Percentiles rank a stretch among this genome's conserved stretches.
phyloP scores from a whole-genome alignment of 2,888 invertebrate genomes.

The Cordilura impudica region DNA sequence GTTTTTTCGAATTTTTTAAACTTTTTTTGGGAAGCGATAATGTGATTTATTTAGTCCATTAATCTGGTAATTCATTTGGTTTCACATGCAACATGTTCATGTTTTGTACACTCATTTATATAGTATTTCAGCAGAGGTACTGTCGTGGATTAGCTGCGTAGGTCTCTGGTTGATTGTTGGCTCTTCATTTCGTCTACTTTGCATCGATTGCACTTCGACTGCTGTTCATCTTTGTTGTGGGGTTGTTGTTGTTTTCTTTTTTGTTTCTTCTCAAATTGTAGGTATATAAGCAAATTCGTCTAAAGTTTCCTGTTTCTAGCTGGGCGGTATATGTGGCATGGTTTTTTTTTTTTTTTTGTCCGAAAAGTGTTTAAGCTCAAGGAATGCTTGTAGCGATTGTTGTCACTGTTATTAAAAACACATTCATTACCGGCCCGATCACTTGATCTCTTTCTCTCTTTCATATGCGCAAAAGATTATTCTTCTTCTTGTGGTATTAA shows the following conservation, averaged over 20 bases:
- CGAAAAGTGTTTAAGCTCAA: constrained; percentile 31
- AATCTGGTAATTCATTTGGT: constrained; percentile 78
- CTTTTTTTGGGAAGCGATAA: constrained; percentile 76
- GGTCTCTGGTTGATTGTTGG: constrained; percentile 17
- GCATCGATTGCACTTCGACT: constrained; percentile 77
- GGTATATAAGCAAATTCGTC: constrained; percentile 32
- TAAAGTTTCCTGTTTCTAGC: constrained; percentile 54
- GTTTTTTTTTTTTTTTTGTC: constrained; percentile 32
- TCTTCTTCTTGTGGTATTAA: constrained; percentile 2
- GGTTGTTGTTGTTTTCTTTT: no score
- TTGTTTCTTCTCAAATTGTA: constrained; percentile 36
- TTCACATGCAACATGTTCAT: constrained; percentile 62
- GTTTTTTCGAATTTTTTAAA: constrained; percentile 38
- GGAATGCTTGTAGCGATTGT: constrained; percentile 72
- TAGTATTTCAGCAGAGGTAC: constrained; percentile 48
- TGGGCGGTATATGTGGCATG: constrained; percentile 55
- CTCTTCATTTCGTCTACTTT: constrained; percentile 51
- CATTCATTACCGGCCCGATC: constrained; percentile 75
- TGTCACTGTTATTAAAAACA: constrained; percentile 77
- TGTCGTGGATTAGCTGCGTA: constrained; percentile 56
- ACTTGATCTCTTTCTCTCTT: constrained; percentile 27
- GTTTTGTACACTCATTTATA: constrained; percentile 69
- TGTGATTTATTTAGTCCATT: constrained; percentile 78
- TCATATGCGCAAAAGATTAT: background rate
- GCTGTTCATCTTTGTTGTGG: constrained; percentile 73